phyloP scores from a whole-genome alignment of 2,888 invertebrate species.

The Parnassius apollo region DNA sequence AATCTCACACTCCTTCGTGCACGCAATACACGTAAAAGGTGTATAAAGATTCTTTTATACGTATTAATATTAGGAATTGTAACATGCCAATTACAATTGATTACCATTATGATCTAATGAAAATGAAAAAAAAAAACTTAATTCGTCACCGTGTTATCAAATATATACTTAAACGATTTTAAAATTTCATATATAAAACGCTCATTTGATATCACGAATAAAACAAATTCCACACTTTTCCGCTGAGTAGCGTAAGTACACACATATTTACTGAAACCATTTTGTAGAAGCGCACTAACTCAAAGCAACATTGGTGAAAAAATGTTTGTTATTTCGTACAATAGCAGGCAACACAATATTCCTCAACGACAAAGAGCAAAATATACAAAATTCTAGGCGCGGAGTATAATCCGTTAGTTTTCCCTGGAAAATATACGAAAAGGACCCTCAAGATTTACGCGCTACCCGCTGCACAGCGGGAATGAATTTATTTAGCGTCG shows the following conservation, averaged over 20 bases:
- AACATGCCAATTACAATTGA: no score
- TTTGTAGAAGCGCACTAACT: conserved; percentile 19
- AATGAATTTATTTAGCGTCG: conserved; percentile 59
- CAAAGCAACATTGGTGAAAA: conserved; percentile 29
- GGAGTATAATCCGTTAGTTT: conserved; percentile 52
- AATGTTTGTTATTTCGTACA: conserved; percentile 32
- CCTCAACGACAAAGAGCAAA: conserved; percentile 44
- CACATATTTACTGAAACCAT: conserved; percentile 23
- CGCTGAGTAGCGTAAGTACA: conserved; percentile 12
- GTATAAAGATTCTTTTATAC: no score
- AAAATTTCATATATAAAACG: no score
- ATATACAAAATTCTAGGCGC: conserved; percentile 49
- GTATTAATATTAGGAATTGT: no score
- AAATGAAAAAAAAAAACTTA: no score
- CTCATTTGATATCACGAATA: neutral
- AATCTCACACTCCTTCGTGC: no score
- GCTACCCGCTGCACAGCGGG: conserved; percentile 43
- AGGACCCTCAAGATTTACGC: conserved; percentile 57
- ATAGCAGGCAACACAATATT: conserved; percentile 32
- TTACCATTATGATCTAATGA: no score
- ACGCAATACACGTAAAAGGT: no score
- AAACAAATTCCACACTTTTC: conserved; percentile 4
- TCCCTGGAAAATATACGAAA: conserved; percentile 54
- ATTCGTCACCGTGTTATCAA: no score
- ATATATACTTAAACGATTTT: no score